Conservation (phyloP, 2,888 invertebrate species). For the Cephus sareptanus region DNA sequence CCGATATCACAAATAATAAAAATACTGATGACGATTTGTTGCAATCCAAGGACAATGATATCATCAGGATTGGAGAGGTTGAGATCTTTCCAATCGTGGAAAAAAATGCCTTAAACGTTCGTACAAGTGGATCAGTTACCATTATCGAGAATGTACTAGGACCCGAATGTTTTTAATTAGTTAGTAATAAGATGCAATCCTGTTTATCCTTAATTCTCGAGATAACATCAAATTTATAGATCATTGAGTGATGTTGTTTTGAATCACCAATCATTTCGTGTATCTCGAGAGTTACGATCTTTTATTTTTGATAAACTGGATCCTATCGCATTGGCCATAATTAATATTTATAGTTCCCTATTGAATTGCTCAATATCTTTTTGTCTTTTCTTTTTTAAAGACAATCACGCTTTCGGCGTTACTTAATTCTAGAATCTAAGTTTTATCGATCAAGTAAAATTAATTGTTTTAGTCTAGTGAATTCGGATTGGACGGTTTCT, state of each 20-base stretch:
- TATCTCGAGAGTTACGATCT: background rate
- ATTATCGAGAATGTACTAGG: conserved; percentile 36
- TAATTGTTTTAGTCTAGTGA: background rate
- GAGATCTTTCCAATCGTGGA: conserved; percentile 16
- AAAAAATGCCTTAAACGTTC: background rate
- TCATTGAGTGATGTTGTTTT: background rate
- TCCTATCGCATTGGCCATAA: background rate
- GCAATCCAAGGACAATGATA: conserved; percentile 1
- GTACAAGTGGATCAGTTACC: conserved; percentile 5
- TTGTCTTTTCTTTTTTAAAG: background rate
- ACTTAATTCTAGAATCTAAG: background rate
- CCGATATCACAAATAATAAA: background rate
- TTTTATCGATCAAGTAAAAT: background rate
- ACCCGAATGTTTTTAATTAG: conserved; percentile 35
- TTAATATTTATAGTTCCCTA: background rate
- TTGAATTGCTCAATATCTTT: background rate
- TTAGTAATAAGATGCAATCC: background rate
- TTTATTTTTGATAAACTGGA: background rate
- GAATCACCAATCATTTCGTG: background rate
- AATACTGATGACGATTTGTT: background rate
- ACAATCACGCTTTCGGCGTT: background rate
- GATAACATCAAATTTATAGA: background rate
- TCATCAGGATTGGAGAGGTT: conserved; percentile 14
- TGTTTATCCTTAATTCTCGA: background rate
- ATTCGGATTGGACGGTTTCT: background rate